A percentile compares a stretch with the other conserved stretches of the same genome.
These are phyloP conservation scores for Tragelaphus oryx DNA, from an alignment of 2,797 vertebrate genomes.

Conservation along the genomic window DNA sequence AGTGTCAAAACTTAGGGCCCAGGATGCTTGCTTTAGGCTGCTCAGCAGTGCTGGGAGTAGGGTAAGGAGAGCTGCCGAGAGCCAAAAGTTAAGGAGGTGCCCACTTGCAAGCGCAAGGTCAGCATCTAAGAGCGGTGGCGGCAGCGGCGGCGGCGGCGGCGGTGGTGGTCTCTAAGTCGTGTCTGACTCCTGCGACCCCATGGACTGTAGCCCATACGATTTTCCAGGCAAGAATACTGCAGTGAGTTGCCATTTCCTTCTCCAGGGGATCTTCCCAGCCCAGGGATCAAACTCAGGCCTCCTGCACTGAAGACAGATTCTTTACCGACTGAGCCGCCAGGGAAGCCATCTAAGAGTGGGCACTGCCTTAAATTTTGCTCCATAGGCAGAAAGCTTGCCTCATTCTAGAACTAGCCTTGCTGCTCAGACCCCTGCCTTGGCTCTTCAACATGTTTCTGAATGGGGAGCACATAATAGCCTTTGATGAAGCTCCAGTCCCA, in stretches of 20 bases:
- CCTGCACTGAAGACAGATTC: not conserved
- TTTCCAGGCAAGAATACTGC: not conserved
- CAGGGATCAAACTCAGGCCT: not conserved
- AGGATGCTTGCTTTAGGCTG: not conserved
- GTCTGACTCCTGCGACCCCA: not conserved
- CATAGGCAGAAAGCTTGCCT: not conserved
- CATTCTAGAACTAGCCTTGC: not conserved
- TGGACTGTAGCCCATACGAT: not conserved
- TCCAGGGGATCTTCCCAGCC: not conserved
- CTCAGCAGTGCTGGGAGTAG: not conserved
- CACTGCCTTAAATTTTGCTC: not conserved
- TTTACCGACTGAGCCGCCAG: not conserved
- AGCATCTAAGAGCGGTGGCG: too few species aligned
- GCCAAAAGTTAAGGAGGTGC: not conserved
- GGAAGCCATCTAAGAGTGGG: not conserved
- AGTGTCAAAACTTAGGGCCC: not conserved
- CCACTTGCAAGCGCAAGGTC: too few species aligned
- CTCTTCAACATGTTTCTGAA: not conserved
- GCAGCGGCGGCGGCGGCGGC: fast-evolving
- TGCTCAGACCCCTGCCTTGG: not conserved
- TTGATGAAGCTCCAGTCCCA: constrained; percentile 27
- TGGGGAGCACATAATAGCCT: not conserved
- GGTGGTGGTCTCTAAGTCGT: not conserved
- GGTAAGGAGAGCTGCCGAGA: not conserved
- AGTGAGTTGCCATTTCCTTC: not conserved